Evolutionary conservation across 2,888 invertebrate genomes (phyloP), one percentile per base, ranked within the genome.

Genomic region (Ditula angustiorana): DNA sequence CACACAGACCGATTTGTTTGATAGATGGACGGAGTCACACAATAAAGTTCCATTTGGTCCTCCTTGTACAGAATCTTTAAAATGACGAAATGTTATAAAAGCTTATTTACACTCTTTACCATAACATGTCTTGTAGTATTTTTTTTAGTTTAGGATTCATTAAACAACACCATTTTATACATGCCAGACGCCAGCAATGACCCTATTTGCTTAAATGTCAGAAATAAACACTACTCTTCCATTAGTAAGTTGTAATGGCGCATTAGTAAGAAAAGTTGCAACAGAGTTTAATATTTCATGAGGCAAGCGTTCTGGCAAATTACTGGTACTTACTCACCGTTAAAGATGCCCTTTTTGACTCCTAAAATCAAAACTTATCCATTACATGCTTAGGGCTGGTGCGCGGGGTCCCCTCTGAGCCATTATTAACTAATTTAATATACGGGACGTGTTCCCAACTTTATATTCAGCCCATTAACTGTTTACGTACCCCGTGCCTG

Each of bases 371-470:
- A 46, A 64, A 64, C 63, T 64, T 64, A 21, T 58, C 52, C 63
- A 64, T 64, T 63, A 52, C 46, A 46, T 24, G n/a, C 16, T 19
- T 44, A 21, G 16, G 24, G 37, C 26, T 16, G 23, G 52, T 35
- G 2, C 21, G 55, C 41, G 19, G 10, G 41, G 19, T 55, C 55
- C 55, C 55, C 5, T 8, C 21, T 24, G 52, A 23, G 21, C 46
- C 63, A 28, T 64, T 64, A 58, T 58, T 52, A 35, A 24, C 52
- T 52, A 58, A 58, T 64, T 64, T 63, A 63, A 63, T 52, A 58
- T 33, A 44, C 28, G 21, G 19, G 47, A 44, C 58, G 58, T 61
- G 52, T 30, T 33, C 24, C 28, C 28, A 57, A 49, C 30, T n/a
- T 50, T 21, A n/a, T 47, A 16, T 52, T 21, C 63, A 26, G 16